Base-by-base conservation (phyloP, 2,888 invertebrate species). In the Galeruca laticollis region DNA sequence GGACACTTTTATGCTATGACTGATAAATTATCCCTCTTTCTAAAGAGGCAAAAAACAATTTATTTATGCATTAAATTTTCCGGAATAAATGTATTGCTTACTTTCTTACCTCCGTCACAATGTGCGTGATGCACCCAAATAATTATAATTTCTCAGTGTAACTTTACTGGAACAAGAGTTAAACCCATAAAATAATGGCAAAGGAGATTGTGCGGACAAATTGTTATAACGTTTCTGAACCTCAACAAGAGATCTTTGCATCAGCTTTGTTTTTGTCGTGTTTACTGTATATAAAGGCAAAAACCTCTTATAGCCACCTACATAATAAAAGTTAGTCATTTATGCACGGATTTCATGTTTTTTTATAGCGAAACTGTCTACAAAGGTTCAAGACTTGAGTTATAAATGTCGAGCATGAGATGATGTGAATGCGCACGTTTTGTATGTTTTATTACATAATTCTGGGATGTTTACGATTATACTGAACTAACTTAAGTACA, bases 311-410 rank as follows among this genome's bases (percentile, higher is more conserved):
- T 31, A 31, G n/a, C 54, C 26, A 54, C 54, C 54, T 54, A 31
- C 15, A 54, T 31, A 54, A 54, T 54, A 54, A 54, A 54, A 54
- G 31, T 31, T 2, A 31, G 31, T 31, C 31, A 54, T 54, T 54
- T 54, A 54, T 54, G 54, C 54, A n/a, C 54, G 54, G n/a, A 54
- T 54, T 54, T 54, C 26, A 31, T 54, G 26, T 54, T 54, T 54
- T 26, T 54, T 54, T n/a, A 26, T n/a, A 54, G 26, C 26, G 31
- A 15, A 31, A 54, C 54, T 54, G 54, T 54, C 54, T 15, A 31
- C 18, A 26, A 54, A 15, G 54, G 54, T 52, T 52, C 26, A 52
- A n/a, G 52, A 26, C 9, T 26, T n/a, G 26, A n/a, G 54, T 54
- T 54, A 54, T 26, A 54, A 54, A n/a, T 54, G 26, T 54, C 31